Conservation (phyloP, 2,113 vertebrate genomes). For the Cathartes aura region DNA sequence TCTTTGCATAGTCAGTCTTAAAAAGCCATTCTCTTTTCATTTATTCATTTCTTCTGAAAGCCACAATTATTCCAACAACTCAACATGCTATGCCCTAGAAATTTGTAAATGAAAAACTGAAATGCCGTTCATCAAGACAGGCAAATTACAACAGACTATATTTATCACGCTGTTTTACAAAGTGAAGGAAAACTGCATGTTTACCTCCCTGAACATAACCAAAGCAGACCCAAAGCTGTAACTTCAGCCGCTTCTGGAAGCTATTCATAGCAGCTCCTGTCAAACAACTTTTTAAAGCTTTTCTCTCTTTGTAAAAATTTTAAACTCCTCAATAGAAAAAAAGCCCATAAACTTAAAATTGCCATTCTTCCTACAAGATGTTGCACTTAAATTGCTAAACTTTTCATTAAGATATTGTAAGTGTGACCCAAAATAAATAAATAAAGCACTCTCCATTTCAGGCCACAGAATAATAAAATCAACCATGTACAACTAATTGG, state of each 20-base stretch:
- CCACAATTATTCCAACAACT: slow-evolving; percentile 35
- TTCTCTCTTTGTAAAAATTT: neutral
- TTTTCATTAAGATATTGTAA: neutral
- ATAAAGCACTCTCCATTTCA: neutral
- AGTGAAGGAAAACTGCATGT: neutral
- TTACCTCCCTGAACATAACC: neutral
- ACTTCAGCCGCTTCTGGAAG: neutral
- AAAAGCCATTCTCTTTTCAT: slow-evolving; percentile 1
- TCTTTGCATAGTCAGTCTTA: neutral
- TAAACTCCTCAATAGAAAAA: neutral
- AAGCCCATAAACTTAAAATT: neutral
- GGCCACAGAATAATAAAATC: neutral
- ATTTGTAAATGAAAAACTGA: slow-evolving; percentile 11
- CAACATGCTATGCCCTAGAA: neutral
- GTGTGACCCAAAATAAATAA: neutral
- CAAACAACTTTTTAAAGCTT: neutral
- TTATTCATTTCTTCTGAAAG: slow-evolving; percentile 16
- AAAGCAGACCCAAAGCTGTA: neutral
- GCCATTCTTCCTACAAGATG: neutral
- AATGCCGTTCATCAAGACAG: neutral
- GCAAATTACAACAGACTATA: slow-evolving; percentile 46
- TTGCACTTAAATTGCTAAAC: neutral
- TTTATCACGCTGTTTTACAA: slow-evolving; percentile 10
- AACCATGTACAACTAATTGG: neutral
- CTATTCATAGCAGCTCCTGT: neutral